Evolutionary conservation across 2,888 invertebrate genomes (phyloP), one percentile per base, ranked within the genome.

Genomic region (Tetragnatha montana): DNA sequence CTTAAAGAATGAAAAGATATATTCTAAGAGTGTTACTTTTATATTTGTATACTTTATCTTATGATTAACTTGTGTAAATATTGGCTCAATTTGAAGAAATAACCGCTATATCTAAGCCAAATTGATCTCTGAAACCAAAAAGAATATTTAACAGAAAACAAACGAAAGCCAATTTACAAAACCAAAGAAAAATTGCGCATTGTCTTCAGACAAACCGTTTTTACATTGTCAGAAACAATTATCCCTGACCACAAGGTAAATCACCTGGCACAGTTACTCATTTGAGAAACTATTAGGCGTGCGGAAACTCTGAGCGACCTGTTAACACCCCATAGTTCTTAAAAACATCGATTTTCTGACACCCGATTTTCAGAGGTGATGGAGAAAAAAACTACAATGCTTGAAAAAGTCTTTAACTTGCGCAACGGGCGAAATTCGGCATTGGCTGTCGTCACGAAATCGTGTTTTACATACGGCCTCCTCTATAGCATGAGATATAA

Each of bases 391-490:
- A 69, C 35, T 49, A 69, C 70, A 84, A 69, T 22, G 73, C 21
- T 73, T 73, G 22, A 84, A 50, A 14, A 49, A 10, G 71, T 17
- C n/a, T n/a, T 17, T 71, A 19, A 8, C 71, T 79, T 85, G 85
- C 51, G 75, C 73, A 76, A 73, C 69, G 76, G 76, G 78, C 68
- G 50, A 50, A 71, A 80, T 86, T 86, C 60, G 86, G 86, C 86
- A 86, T 86, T 86, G 86, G 80, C 79, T 79, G 50, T 73, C n/a
- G 70, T 86, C 86, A 86, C 86, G 86, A 86, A 73, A 86, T 73
- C 86, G 86, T 86, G 86, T 51, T 79, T 50, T 71, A 76, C 49
- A 81, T 75, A 84, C 51, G 69, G 69, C 84, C 84, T 84, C 75
- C 19, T 68, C 50, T 49, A 17, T 19, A 60, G 50, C 47, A 76